Evolutionary conservation across 2,113 vertebrate species (phyloP), one percentile per base, ranked within the genome.

Genomic region (Orycteropus afer): DNA sequence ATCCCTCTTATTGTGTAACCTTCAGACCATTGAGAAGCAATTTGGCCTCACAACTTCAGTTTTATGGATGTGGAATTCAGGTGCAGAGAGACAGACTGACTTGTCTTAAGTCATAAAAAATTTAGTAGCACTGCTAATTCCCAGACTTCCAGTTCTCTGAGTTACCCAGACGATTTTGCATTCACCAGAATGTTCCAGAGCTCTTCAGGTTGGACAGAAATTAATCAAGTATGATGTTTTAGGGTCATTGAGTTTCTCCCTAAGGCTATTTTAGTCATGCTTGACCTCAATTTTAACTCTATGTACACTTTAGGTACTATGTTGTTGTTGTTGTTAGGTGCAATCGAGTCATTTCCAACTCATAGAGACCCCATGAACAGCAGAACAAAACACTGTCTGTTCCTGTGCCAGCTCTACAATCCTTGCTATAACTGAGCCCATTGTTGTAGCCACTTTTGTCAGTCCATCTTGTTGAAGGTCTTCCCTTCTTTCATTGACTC

Each of bases 41-140:
- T 40, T 29, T 40, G 17, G 45, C 40, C 55, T 79, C 42, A 23
- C 59, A 79, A 82, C 76, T 89, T 92, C 5, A 42, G 25, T 59
- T 95, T 88, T 92, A 89, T 17, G 63, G 29, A 65, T 18, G 25
- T 29, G 32, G n/a, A 89, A 92, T 29, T 74, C 67, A 74, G 57
- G 20, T 61, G 10, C 49, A 61, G 69, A 79, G 9, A 93, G 15
- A 76, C 5, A 5, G 53, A 80, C 25, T 78, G 59, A 73, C 20
- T 83, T 86, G 61, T 49, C 10, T 6, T 57, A 42, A 37, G 20
- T 69, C 49, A 42, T 49, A 86, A 67, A 83, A 92, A 69, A 84
- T 37, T 53, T 61, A 55, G 61, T 40, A 15, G 34, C 32, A 25
- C 20, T 69, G 42, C 20, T 83, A 53, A 69, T 27, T 85, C 49